Evolutionary conservation across 2,113 vertebrate genomes (phyloP).

Genomic region (Bufo gargarizans): DNA sequence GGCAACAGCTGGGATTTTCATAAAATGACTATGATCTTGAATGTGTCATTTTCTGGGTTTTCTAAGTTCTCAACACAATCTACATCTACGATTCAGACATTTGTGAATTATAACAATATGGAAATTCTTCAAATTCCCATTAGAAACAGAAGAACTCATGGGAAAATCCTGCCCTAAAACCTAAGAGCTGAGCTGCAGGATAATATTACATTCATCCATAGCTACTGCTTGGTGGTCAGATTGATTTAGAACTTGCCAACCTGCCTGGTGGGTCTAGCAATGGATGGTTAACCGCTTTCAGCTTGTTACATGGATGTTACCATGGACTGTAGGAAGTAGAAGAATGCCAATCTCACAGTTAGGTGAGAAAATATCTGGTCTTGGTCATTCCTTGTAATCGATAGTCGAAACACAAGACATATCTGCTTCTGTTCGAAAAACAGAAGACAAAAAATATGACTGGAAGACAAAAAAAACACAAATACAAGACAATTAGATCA

Average conservation of each 20-base stretch:
- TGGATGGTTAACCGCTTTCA: not conserved
- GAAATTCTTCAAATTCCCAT: not conserved
- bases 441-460: not conserved
- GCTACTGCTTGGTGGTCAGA: not conserved
- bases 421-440: not conserved
- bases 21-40: not conserved
- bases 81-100: not conserved
- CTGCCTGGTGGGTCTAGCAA: not conserved
- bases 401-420: not conserved
- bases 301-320: too few relatives aligned
- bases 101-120: not conserved
- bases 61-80: not conserved
- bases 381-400: not conserved
- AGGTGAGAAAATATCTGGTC: not conserved
- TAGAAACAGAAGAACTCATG: not conserved
- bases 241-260: not conserved
- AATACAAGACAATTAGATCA: conserved; percentile 13
- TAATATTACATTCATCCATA: not conserved
- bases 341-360: not conserved
- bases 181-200: not conserved
- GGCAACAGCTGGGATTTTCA: not conserved
- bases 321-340: too few relatives aligned
- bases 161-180: not conserved
- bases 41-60: not conserved
- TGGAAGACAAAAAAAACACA: not conserved